Base-by-base conservation (phyloP, 2,797 vertebrate genomes). In the Choloepus didactylus region DNA sequence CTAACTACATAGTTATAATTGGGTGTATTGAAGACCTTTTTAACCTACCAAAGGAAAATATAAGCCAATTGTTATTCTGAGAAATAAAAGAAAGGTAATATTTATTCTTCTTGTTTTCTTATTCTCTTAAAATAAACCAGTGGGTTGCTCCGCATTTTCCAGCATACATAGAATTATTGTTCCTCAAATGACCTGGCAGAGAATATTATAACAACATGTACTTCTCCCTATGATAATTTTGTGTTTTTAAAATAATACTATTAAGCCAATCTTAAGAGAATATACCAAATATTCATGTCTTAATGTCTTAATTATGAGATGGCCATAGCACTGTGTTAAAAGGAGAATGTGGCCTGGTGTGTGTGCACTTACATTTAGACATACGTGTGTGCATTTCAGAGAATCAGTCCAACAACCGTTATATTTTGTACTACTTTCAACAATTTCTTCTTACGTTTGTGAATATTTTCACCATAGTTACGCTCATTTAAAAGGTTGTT, bases 21-120 rank as follows among this genome's bases (percentile, higher is more conserved):
- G 87, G 49, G 56, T 31, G 9, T 62, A 3, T 0, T 84, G 69
- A 93, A 91, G 60, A 59, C 19, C 25, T 79, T 56, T 93, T 93
- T 95, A 96, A 77, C 5, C 72, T 64, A 66, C 60, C 73, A 91
- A 87, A 92, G 31, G 19, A 91, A 93, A 91, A 91, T 85, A 89
- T n/a, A 95, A 95, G 59, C 46, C 64, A 87, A 66, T 3, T 4
- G 87, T 73, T 96, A 96, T 66, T 96, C 90, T 93, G 83, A 70
- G 41, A 96, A 66, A 44, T 91, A 95, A 90, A 92, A 87, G 29
- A 94, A 95, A 95, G 85, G 69, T 77, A 93, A 70, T 87, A 73
- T 94, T 95, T 93, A 64, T 67, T 96, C 62, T 88, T 82, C 29
- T 80, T 87, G 29, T 76, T 77, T 90, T 16, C 31, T 64, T 66